Percentiles rank a stretch among this genome's conserved stretches.
phyloP scores from a whole-genome alignment of 2,888 invertebrate genomes.

The Plagiodera versicolora region DNA sequence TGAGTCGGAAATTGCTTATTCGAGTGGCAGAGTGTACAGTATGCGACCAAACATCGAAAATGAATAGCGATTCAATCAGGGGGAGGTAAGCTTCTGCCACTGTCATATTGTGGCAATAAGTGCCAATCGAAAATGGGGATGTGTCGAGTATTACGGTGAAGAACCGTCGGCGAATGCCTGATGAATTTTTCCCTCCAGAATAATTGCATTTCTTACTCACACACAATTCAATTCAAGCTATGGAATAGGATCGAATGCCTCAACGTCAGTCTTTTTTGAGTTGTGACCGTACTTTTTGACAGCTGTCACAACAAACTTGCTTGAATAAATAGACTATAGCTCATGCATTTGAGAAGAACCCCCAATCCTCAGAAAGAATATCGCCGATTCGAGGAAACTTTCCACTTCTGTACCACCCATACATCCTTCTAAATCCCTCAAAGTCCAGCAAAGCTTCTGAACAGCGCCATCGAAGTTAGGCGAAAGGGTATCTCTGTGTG shows the following conservation, averaged over 20 bases:
- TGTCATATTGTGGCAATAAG: slow-evolving; percentile 29
- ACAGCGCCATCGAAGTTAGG: slow-evolving; percentile 21
- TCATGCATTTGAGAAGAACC: no score
- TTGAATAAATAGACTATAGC: no score
- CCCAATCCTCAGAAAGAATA: neutral
- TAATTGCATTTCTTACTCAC: no score
- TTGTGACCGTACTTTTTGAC: no score
- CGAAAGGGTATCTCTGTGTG: slow-evolving; percentile 24
- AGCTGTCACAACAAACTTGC: no score
- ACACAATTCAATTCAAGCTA: no score
- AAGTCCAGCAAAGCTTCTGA: slow-evolving; percentile 21
- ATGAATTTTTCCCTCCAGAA: no score
- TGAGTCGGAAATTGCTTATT: slow-evolving; percentile 38
- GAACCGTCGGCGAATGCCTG: neutral
- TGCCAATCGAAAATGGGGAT: slow-evolving; percentile 22
- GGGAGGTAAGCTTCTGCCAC: slow-evolving; percentile 21
- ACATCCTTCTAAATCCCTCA: slow-evolving; percentile 19
- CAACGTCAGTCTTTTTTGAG: no score
- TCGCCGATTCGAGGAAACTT: neutral
- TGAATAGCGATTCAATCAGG: slow-evolving; percentile 39
- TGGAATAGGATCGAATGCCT: no score
- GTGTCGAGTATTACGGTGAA: slow-evolving; percentile 3
- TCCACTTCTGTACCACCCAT: neutral
- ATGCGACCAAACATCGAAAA: slow-evolving; percentile 30
- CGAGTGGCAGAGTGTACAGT: slow-evolving; percentile 25